phyloP scores from a whole-genome alignment of 2,113 vertebrate genomes.

The Regulus satrapa region DNA sequence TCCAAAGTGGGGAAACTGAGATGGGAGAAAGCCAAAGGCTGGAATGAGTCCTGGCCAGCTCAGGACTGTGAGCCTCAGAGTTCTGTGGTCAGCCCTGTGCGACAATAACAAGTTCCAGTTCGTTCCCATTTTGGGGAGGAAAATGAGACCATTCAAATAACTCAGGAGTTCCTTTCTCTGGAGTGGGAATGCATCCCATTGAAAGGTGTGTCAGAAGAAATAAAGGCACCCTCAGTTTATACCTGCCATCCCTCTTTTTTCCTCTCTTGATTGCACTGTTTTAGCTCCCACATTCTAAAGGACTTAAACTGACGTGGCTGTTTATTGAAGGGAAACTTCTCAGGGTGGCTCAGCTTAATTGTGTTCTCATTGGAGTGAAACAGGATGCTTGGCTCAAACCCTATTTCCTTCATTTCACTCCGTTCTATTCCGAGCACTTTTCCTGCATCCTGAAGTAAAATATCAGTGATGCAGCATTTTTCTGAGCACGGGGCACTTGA shows the following conservation, averaged over 20 bases:
- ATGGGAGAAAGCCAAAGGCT: background rate
- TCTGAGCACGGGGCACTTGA: background rate
- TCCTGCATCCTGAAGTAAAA: constrained; percentile 74
- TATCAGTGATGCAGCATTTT: background rate
- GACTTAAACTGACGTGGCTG: background rate
- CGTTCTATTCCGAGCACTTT: constrained; percentile 71
- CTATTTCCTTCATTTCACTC: constrained; percentile 77
- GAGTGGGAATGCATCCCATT: background rate
- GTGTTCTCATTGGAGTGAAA: constrained; percentile 60
- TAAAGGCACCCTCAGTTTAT: background rate
- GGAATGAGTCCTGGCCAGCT: background rate
- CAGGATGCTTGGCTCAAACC: constrained; percentile 73
- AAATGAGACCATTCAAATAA: background rate
- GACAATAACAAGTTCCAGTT: background rate
- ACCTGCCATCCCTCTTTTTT: background rate
- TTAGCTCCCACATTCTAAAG: background rate
- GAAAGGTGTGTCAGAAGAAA: background rate
- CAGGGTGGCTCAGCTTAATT: constrained; percentile 6
- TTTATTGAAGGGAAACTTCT: constrained; percentile 31
- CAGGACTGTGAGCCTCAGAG: background rate
- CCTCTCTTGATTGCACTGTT: background rate
- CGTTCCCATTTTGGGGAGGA: background rate
- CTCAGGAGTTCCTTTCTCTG: background rate
- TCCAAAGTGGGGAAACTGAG: background rate
- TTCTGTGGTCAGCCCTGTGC: background rate